A percentile compares a stretch with the other conserved stretches of the same genome.
Conservation (phyloP, 2,113 vertebrate genomes). For the Gambusia holbrooki region DNA sequence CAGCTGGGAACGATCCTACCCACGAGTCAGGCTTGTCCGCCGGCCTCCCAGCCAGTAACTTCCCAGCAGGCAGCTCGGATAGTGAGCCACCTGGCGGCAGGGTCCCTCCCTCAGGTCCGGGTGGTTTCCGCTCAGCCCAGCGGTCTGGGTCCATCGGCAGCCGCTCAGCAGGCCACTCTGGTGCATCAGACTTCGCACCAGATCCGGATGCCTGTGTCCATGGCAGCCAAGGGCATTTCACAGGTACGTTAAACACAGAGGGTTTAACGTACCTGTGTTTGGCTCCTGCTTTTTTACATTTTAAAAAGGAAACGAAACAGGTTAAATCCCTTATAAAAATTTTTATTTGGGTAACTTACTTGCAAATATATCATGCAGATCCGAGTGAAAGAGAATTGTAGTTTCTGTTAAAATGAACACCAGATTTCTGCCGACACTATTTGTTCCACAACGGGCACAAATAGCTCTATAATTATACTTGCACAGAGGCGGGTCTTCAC, state of each 20-base stretch:
- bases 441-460: too few species aligned
- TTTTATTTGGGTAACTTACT: too few species aligned
- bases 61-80: constrained; percentile 82
- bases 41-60: constrained; percentile 75
- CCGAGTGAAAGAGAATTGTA: too few species aligned
- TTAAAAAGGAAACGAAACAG: too few species aligned
- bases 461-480: background rate
- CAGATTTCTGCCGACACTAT: too few species aligned
- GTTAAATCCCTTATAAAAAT: too few species aligned
- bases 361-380: too few species aligned
- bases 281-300: background rate
- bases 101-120: constrained; percentile 89
- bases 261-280: background rate
- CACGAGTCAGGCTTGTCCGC: constrained; percentile 79
- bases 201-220: constrained; percentile 87
- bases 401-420: too few species aligned
- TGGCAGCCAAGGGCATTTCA: constrained; percentile 86
- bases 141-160: constrained; percentile 74
- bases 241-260: constrained; percentile 80
- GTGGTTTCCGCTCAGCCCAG: constrained; percentile 87
- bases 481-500: background rate
- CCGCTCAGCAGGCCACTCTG: constrained; percentile 81
- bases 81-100: constrained; percentile 82
- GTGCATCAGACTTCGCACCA: constrained; percentile 86
- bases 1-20: constrained; percentile 91